Conservation (phyloP, 2,888 invertebrate genomes). For the Coelopa pilipes region DNA sequence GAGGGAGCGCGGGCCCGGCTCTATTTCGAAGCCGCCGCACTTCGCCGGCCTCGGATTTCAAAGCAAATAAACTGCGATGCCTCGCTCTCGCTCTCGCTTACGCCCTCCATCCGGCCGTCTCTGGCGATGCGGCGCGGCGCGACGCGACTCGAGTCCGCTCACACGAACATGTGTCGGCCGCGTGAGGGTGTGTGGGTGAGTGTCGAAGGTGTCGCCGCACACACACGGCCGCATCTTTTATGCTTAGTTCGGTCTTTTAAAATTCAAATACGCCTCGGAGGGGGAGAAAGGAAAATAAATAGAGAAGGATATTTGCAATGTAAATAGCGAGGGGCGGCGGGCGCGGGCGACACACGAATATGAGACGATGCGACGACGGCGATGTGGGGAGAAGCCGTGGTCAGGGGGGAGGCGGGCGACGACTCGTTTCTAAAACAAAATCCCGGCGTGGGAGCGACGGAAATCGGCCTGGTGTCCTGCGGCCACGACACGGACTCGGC, state of each 20-base stretch:
- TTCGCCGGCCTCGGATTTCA: constrained; percentile 15
- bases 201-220: constrained; percentile 1
- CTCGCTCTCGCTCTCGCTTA: not conserved
- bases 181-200: not conserved
- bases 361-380: not conserved
- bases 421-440: no score
- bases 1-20: no score
- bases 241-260: constrained; percentile 12
- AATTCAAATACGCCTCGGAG: not conserved
- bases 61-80: constrained; percentile 13
- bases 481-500: no score
- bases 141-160: no score
- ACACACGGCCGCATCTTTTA: not conserved
- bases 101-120: no score
- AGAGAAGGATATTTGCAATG: not conserved
- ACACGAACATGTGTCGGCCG: no score
- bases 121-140: no score
- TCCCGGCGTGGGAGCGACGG: no score
- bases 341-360: not conserved
- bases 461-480: no score
- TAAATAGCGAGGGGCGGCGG: not conserved
- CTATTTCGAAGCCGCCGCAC: not conserved
- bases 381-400: no score
- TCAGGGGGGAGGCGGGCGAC: no score
- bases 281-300: not conserved